Base-by-base conservation (phyloP, 2,888 invertebrate species). In the Gastracanthus pulcherrimus region DNA sequence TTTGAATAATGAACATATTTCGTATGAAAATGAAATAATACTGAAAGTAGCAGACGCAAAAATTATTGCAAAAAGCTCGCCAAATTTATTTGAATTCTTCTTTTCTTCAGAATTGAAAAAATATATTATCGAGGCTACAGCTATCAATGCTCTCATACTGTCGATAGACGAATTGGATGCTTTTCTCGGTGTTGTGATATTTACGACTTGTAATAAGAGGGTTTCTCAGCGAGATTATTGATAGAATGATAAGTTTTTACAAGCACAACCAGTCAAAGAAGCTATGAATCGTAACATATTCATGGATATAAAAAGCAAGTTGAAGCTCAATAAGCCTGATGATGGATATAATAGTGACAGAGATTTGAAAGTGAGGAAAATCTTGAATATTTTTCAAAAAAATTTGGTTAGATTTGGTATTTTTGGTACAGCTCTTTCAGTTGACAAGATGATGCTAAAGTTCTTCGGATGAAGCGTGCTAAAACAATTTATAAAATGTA, bases 41-140 rank as follows among this genome's bases (percentile, higher is more conserved):
- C 5, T 7, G 45, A 5, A 9, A 41, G 11, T 5, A 29, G 70
- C 45, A 34, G 16, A 38, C 7, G 36, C 9, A 48, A 41, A 16
- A n/a, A n/a, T n/a, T n/a, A 38, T 79, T 72, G 5, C 58, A 9
- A 34, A 60, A 3, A 74, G 74, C 41, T 23, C 31, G 9, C 41
- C 71, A 38, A 29, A 80, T 13, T 51, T 80, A 41, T 80, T 76
- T 76, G 76, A 75, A 34, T 60, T 48, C 4, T 80, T 75, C 26
- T 70, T 80, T 75, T 72, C 45, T 9, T 3, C 11, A 1, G 58
- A 72, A 6, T 11, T 79, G 3, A 74, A 74, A 67, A 23, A 48
- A 34, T 38, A 79, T 66, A 72, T 79, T 38, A 48, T 67, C 13
- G 51, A 79, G 7, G 51, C 38, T n/a, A 48, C 74, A 29, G 7